A percentile compares a stretch with the other conserved stretches of the same genome.
Evolutionary conservation across 1,140 invertebrate species (phyloP).

Genomic region (Leptinotarsa undecemlineata): DNA sequence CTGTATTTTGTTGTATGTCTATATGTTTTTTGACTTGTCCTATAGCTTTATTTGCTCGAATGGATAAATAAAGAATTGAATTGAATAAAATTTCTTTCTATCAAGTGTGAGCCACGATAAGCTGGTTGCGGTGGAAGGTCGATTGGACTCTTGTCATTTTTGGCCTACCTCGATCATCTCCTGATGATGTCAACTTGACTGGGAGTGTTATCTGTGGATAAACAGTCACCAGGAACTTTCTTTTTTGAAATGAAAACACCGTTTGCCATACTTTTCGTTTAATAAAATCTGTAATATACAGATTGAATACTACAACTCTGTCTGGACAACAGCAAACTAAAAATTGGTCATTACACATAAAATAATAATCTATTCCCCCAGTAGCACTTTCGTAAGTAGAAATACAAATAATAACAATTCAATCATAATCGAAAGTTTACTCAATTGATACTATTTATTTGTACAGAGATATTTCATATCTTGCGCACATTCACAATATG

Average conservation of each 20-base stretch:
- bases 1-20: no score
- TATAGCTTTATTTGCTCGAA: no score
- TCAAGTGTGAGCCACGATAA: no score
- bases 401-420: slow-evolving; percentile 13
- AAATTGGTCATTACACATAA: slow-evolving; percentile 19
- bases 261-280: slow-evolving; percentile 13
- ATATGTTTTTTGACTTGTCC: no score
- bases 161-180: no score
- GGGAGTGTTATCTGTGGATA: no score
- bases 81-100: no score
- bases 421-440: neutral
- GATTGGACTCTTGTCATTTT: no score
- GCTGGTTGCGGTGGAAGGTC: no score
- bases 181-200: no score
- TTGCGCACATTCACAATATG: slow-evolving; percentile 10
- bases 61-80: no score
- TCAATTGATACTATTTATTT: slow-evolving; percentile 21
- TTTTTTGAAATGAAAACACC: slow-evolving; percentile 7
- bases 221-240: no score
- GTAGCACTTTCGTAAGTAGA: slow-evolving; percentile 17
- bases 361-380: slow-evolving; percentile 12
- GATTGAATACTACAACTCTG: slow-evolving; percentile 21
- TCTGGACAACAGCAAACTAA: slow-evolving; percentile 14
- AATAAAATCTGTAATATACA: slow-evolving; percentile 33
- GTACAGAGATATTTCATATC: slow-evolving; percentile 22